Conservation (phyloP, 2,797 vertebrate genomes). For the Graptemys geographica region DNA sequence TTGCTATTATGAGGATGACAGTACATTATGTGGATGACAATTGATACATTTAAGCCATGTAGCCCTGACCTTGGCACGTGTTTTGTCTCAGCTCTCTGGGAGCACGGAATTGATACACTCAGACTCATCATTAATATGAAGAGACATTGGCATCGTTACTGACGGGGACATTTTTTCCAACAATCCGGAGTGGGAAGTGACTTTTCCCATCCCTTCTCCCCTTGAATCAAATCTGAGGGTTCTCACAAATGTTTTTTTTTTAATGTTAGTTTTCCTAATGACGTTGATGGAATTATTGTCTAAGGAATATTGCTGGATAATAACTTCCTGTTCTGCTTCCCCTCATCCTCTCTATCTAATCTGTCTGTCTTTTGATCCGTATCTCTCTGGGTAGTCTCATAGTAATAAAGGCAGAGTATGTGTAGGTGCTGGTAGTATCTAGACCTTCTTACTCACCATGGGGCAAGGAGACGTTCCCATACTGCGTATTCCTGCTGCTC, state of each 20-base stretch:
- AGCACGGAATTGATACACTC: constrained; percentile 73
- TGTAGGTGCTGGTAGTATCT: fast-evolving
- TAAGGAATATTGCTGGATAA: fast-evolving
- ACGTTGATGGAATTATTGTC: background rate
- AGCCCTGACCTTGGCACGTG: constrained; percentile 77
- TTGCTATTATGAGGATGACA: constrained; percentile 54
- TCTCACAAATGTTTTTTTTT: fast-evolving
- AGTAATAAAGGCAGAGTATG: background rate
- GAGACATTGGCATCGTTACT: constrained; percentile 53
- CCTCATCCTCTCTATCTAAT: background rate
- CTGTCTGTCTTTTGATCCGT: background rate
- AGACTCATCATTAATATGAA: constrained; percentile 70
- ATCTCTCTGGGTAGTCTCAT: background rate
- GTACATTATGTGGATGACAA: constrained; percentile 60
- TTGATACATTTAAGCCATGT: constrained; percentile 76
- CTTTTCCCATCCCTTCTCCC: background rate
- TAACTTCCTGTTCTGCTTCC: background rate
- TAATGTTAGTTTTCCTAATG: background rate
- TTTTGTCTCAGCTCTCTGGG: constrained; percentile 64
- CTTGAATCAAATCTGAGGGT: fast-evolving
- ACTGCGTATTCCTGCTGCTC: background rate
- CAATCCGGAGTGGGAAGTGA: fast-evolving
- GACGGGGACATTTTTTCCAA: background rate
- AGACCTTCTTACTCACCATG: background rate
- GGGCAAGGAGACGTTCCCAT: fast-evolving